phyloP scores from a whole-genome alignment of 2,888 invertebrate species.

The Clusia tigrina region DNA sequence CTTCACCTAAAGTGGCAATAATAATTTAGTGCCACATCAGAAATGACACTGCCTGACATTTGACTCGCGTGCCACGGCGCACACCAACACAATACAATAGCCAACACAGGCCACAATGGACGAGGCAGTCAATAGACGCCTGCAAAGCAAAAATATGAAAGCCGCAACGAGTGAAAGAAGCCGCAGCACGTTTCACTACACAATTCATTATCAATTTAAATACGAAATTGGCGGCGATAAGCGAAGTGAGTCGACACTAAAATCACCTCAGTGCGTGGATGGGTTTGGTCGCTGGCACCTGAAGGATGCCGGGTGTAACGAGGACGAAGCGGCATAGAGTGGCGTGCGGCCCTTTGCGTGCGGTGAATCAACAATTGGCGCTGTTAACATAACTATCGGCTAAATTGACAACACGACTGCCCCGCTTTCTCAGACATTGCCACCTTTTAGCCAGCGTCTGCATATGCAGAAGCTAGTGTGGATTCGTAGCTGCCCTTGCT shows the following conservation, averaged over 20 bases:
- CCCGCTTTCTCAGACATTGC: too few species aligned
- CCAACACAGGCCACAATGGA: background rate
- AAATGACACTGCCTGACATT: constrained; percentile 29
- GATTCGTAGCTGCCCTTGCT: background rate
- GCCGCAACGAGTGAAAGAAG: constrained; percentile 2
- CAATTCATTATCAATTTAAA: constrained; percentile 19
- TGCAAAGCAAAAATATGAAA: constrained; percentile 14
- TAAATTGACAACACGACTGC: background rate
- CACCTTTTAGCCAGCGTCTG: too few species aligned
- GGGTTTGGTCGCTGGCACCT: background rate
- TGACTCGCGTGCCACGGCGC: constrained; percentile 23
- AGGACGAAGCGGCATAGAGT: background rate
- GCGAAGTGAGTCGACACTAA: background rate
- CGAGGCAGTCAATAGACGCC: background rate
- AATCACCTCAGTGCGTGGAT: background rate
- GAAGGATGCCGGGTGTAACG: background rate
- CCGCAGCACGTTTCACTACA: constrained; percentile 16
- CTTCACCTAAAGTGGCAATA: constrained; percentile 7
- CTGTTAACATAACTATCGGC: background rate
- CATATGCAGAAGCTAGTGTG: too few species aligned
- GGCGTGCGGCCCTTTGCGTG: background rate
- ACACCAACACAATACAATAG: background rate
- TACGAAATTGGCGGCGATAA: constrained; percentile 8
- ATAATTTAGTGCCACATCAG: constrained; percentile 21
- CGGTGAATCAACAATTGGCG: background rate